Percentiles rank a stretch among this genome's conserved stretches.
phyloP scores from a whole-genome alignment of 1,140 invertebrate species.

The Zelostemma sp. region DNA sequence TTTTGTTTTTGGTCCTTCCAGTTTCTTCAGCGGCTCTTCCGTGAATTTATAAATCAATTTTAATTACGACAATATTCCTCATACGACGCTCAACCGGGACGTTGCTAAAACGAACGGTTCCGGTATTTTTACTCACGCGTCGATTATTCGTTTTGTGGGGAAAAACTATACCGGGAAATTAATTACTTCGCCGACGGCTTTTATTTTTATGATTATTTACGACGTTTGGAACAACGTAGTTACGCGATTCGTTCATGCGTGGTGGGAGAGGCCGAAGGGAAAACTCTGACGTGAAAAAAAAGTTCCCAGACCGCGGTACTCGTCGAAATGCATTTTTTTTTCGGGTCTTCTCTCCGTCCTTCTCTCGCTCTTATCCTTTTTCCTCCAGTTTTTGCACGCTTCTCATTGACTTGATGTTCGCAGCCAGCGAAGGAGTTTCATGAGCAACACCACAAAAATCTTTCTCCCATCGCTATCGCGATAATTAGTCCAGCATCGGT shows the following conservation, averaged over 20 bases:
- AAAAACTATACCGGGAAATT: conserved; percentile 35
- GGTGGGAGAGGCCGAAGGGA: conserved; percentile 48
- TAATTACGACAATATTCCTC: too few relatives aligned
- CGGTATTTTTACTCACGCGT: too few relatives aligned
- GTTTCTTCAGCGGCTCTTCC: too few relatives aligned
- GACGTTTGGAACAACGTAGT: conserved; percentile 50
- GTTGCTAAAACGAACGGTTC: conserved; percentile 4
- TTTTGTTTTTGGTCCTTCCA: too few relatives aligned
- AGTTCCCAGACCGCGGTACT: conserved; percentile 42
- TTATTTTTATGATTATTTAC: conserved; percentile 49
- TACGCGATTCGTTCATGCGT: conserved; percentile 49
- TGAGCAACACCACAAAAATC: conserved; percentile 46
- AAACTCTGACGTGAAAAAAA: conserved; percentile 39
- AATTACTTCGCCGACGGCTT: conserved; percentile 41
- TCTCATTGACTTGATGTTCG: conserved; percentile 32
- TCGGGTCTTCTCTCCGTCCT: conserved; percentile 7
- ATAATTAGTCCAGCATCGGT: conserved; percentile 49
- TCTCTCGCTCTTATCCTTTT: conserved; percentile 33
- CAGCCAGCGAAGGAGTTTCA: conserved; percentile 44
- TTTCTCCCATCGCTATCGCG: conserved; percentile 40
- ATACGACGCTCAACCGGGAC: neutral
- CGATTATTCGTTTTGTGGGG: conserved; percentile 41
- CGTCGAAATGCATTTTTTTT: conserved; percentile 41
- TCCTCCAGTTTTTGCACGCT: conserved; percentile 38
- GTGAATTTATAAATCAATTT: neutral